Base-by-base conservation (phyloP, 2,888 invertebrate genomes). In the Prosapia bicincta region DNA sequence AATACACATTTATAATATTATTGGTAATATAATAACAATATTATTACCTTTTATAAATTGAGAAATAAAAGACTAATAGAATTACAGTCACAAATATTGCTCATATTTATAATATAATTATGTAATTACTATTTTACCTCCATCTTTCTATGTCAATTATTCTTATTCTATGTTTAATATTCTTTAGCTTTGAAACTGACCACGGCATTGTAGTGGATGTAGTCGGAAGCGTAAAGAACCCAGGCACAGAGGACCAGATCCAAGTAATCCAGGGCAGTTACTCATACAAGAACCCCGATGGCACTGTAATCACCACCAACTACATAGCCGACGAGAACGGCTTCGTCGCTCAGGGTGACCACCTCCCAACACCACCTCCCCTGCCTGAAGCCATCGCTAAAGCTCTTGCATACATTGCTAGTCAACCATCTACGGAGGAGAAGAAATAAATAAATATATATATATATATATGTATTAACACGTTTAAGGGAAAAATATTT, bases 341-440 rank as follows among this genome's bases (percentile, higher is more conserved):
- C 26, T 92, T 91, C 84, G 89, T 89, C 81, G 90, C 91, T 0
- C 85, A 89, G 85, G 88, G 81, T n/a, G 80, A 80, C 65, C 81
- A 79, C 20, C 78, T 74, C 20, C 78, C 69, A 74, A 75, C 71
- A 71, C 73, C 65, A 43, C 79, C 25, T 71, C 74, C 6, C 3
- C 69, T 68, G n/a, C 74, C 74, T 5, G 66, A 77, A 26, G 76
- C 76, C 9, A 78, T 78, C 32, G 76, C 75, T 68, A 72, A 68
- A 28, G 69, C 69, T 23, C 65, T 74, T 3, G 74, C 74, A 1
- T 74, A 74, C 69, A 74, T 69, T 66, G 65, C 65, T 28, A 74
- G 74, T 65, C 74, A 68, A 9, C 74, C 74, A 9, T 69, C 74
- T 28, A 54, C 54, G 3, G 54, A 54, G 2, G 54, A 54, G 20